Evolutionary conservation across 1,140 invertebrate genomes (phyloP).

Genomic region (Metaphire vulgaris): DNA sequence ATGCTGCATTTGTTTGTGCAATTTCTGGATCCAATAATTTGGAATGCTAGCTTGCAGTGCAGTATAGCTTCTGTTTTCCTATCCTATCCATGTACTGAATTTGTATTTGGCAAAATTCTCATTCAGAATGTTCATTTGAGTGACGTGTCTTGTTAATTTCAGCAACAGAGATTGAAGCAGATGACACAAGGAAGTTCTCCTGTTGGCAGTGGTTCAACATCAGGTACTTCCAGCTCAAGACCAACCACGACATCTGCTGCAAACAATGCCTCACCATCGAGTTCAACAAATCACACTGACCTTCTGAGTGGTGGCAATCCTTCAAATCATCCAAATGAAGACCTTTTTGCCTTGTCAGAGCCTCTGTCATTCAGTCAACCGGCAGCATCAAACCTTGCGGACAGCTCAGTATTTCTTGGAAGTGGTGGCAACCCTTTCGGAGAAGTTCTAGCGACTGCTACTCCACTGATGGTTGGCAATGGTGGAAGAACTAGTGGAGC

Average conservation of each 20-base stretch:
- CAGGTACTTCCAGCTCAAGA: conserved; percentile 6
- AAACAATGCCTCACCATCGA: not conserved
- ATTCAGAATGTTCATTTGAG: too few species aligned
- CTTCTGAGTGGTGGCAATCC: not conserved
- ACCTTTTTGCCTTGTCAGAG: not conserved
- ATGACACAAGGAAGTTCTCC: conserved; percentile 10
- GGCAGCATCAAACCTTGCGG: too few species aligned
- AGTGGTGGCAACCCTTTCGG: not conserved
- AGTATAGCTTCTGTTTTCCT: too few species aligned
- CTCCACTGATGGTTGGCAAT: not conserved
- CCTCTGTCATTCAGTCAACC: not conserved
- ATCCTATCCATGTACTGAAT: too few species aligned
- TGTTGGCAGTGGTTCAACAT: conserved; percentile 1
- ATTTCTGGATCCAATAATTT: too few species aligned
- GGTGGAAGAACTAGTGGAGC: too few species aligned
- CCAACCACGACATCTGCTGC: not conserved
- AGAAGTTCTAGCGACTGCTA: not conserved
- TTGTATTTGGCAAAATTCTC: too few species aligned
- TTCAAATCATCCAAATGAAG: not conserved
- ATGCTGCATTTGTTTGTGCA: too few species aligned
- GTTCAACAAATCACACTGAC: not conserved
- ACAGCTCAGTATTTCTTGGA: not conserved
- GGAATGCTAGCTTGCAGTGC: too few species aligned
- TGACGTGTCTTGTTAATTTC: too few species aligned
- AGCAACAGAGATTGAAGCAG: conserved; percentile 23